phyloP scores from a whole-genome alignment of 2,888 invertebrate genomes.

The Drosophila suboccidentalis region DNA sequence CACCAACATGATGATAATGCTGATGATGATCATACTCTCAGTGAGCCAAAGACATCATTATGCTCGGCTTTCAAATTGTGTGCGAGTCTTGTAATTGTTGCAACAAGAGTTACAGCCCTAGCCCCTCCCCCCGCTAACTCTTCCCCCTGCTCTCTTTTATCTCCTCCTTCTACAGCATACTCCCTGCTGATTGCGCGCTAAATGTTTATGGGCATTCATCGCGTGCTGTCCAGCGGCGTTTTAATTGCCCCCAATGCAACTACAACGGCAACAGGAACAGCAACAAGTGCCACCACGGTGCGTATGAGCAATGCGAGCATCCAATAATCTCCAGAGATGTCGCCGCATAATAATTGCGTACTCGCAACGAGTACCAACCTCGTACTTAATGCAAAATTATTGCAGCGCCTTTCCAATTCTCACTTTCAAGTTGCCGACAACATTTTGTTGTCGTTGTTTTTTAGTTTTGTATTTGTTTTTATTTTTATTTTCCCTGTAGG shows the following conservation, averaged over 20 bases:
- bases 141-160: not conserved
- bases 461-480: constrained; percentile 21
- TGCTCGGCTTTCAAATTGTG: constrained; percentile 53
- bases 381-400: constrained; percentile 82
- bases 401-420: constrained; percentile 77
- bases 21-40: constrained; percentile 53
- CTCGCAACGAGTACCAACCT: constrained; percentile 32
- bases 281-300: constrained; percentile 54
- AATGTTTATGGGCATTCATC: constrained; percentile 82
- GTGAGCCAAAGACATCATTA: constrained; percentile 41
- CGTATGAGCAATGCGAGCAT: constrained; percentile 74
- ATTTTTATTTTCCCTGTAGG: constrained; percentile 46
- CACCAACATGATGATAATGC: constrained; percentile 26
- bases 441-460: constrained; percentile 26
- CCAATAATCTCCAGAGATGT: constrained; percentile 76
- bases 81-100: constrained; percentile 61
- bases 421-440: constrained; percentile 69
- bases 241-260: constrained; percentile 68
- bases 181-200: constrained; percentile 77
- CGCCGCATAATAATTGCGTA: constrained; percentile 78
- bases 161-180: constrained; percentile 4
- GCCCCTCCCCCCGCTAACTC: too few relatives aligned
- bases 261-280: constrained; percentile 32
- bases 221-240: constrained; percentile 76
- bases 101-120: constrained; percentile 47